A percentile compares a stretch with the other conserved stretches of the same genome.
phyloP scores from a whole-genome alignment of 2,797 vertebrate genomes.

The Gallirallus australis region DNA sequence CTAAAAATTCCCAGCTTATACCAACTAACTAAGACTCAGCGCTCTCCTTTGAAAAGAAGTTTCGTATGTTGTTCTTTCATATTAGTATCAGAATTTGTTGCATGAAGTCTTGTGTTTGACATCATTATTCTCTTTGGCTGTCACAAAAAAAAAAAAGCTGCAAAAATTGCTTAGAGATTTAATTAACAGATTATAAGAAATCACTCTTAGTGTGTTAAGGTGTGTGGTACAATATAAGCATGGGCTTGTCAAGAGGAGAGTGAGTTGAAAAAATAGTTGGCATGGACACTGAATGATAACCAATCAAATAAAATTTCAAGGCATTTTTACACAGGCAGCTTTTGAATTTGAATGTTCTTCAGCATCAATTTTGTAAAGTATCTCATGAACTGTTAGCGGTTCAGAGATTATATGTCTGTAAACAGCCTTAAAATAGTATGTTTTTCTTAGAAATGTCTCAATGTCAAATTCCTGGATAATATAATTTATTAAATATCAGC shows the following conservation, averaged over 20 bases:
- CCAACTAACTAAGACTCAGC: not conserved
- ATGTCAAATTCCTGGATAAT: not conserved
- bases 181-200: slow-evolving; percentile 51
- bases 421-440: not conserved
- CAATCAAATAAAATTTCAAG: not conserved
- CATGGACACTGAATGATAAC: slow-evolving; percentile 15
- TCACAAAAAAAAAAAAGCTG: not conserved
- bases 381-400: not conserved
- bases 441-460: not conserved
- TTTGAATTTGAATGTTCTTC: not conserved
- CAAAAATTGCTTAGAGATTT: slow-evolving; percentile 36
- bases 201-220: slow-evolving; percentile 29
- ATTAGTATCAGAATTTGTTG: not conserved
- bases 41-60: not conserved
- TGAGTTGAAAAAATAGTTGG: not conserved
- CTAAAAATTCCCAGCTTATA: not conserved
- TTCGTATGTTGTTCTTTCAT: not conserved
- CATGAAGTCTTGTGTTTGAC: not conserved
- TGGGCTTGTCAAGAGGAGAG: slow-evolving; percentile 15
- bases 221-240: slow-evolving; percentile 29
- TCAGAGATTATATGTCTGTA: not conserved
- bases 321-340: not conserved
- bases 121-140: not conserved
- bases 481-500: not conserved
- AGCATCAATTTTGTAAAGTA: not conserved